Conservation (phyloP, 2,888 invertebrate species). For the Coelinius sp. region DNA sequence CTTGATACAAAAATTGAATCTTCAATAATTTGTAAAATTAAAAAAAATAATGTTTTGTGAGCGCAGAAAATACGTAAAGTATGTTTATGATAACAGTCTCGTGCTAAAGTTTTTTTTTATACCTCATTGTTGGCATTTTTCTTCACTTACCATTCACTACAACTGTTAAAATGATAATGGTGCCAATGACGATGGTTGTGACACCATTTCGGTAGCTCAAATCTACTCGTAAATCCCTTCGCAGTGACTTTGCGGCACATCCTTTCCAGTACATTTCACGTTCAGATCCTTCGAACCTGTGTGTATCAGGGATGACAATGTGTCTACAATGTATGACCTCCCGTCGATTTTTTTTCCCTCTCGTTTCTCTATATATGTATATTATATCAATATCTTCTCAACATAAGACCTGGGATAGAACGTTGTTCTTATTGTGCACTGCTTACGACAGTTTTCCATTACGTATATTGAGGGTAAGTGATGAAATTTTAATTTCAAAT, state of each 20-base stretch:
- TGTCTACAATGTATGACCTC: conserved; percentile 16
- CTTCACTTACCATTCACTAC: conserved; percentile 58
- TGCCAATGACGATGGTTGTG: conserved; percentile 55
- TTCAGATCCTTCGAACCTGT: conserved; percentile 44
- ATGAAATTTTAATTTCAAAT: neutral
- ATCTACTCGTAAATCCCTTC: conserved; percentile 54
- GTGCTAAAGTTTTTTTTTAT: neutral
- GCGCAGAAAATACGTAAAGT: neutral
- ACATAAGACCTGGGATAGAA: neutral
- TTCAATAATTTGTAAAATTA: neutral
- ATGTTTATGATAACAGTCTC: neutral
- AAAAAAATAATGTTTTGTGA: neutral
- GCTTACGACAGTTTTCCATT: conserved; percentile 7
- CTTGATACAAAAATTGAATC: neutral
- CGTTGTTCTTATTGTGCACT: neutral
- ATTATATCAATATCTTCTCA: neutral
- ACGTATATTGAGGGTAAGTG: neutral
- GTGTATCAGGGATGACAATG: conserved; percentile 24
- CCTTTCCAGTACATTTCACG: conserved; percentile 62
- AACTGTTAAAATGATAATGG: conserved; percentile 54
- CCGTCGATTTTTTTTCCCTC: neutral
- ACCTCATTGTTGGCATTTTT: neutral
- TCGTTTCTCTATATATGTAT: neutral
- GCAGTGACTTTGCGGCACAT: conserved; percentile 55
- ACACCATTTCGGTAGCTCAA: conserved; percentile 47